Percentiles rank a stretch among this genome's conserved stretches.
These are phyloP conservation scores for Venustoraphidia nigricollis DNA, from an alignment of 2,888 invertebrate species.

Conservation along the genomic window DNA sequence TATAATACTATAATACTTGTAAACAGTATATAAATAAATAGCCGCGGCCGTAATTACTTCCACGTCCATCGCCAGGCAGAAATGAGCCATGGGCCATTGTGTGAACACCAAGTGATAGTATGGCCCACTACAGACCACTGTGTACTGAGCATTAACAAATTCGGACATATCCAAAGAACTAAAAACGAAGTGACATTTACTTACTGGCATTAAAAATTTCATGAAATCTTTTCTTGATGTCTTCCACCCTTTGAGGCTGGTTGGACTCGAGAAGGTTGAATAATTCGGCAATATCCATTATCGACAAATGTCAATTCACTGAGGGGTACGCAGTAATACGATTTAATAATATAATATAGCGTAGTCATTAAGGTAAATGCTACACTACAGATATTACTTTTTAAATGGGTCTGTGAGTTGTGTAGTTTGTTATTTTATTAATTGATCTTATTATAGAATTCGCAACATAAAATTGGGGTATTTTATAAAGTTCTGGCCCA, in stretches of 20 bases:
- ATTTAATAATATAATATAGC: not conserved
- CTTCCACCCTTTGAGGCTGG: constrained; percentile 45
- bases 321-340: too few species aligned
- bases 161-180: constrained; percentile 1
- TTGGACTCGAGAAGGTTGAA: constrained; percentile 55
- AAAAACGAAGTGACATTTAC: constrained; percentile 15
- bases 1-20: too few species aligned
- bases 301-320: not conserved
- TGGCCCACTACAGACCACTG: too few species aligned
- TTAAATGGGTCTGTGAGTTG: constrained; percentile 5
- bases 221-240: constrained; percentile 48
- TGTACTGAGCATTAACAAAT: too few species aligned
- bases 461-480: constrained; percentile 8
- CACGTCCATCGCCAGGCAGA: too few species aligned
- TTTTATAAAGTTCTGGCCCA: constrained; percentile 7
- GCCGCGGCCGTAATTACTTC: too few species aligned
- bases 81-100: too few species aligned
- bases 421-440: constrained; percentile 3
- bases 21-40: too few species aligned
- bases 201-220: constrained; percentile 60
- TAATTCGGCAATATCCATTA: constrained; percentile 35
- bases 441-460: not conserved
- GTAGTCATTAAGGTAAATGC: not conserved
- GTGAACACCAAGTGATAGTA: too few species aligned
- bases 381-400: constrained; percentile 1